phyloP scores from a whole-genome alignment of 1,140 invertebrate genomes.

The Tribolium madens region DNA sequence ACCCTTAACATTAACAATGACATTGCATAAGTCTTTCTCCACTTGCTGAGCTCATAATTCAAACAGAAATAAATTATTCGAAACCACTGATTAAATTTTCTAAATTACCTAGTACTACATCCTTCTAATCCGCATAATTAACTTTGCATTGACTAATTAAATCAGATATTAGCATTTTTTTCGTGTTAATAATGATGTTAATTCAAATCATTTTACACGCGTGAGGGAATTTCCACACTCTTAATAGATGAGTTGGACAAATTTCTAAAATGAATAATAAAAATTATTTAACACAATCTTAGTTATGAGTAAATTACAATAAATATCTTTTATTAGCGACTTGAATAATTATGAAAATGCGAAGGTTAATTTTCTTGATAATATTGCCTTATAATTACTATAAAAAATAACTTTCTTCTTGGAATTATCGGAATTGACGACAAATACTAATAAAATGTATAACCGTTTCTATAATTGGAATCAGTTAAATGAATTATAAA shows the following conservation, averaged over 20 bases:
- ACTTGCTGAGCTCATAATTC: not conserved
- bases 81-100: constrained; percentile 1
- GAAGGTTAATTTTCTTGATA: constrained; percentile 17
- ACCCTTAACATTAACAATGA: too few relatives aligned
- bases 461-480: too few relatives aligned
- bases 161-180: not conserved
- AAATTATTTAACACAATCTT: not conserved
- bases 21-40: not conserved
- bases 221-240: not conserved
- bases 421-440: constrained; percentile 1
- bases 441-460: not conserved
- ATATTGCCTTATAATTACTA: too few relatives aligned
- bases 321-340: too few relatives aligned
- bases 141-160: constrained; percentile 11
- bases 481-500: too few relatives aligned
- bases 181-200: constrained; percentile 15
- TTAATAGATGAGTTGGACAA: not conserved
- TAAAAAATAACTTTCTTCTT: not conserved
- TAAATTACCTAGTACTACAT: not conserved
- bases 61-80: not conserved
- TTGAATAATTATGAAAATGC: not conserved
- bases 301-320: too few relatives aligned
- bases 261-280: not conserved
- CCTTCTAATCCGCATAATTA: not conserved
- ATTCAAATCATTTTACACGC: constrained; percentile 16